A percentile compares a stretch with the other conserved stretches of the same genome.
phyloP scores from a whole-genome alignment of 2,888 invertebrate genomes.

The Hemithea aestivaria region DNA sequence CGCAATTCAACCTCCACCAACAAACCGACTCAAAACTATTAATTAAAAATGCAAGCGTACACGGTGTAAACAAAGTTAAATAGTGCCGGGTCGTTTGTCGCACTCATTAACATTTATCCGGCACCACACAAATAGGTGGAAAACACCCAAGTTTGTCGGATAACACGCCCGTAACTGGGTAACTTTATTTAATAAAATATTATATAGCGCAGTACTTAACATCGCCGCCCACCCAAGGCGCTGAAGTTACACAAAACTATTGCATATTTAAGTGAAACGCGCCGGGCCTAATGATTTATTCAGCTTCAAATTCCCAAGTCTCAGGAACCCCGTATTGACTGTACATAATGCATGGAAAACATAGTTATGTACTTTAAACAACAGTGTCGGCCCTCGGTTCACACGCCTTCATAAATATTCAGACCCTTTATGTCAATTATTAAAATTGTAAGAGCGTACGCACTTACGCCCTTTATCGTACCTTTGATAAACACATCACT shows the following conservation, averaged over 20 bases:
- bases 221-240: constrained; percentile 56
- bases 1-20: neutral
- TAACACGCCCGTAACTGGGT: constrained; percentile 48
- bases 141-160: constrained; percentile 56
- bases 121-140: constrained; percentile 48
- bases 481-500: constrained; percentile 2
- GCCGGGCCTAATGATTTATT: constrained; percentile 70
- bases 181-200: constrained; percentile 73
- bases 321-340: constrained; percentile 60
- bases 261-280: constrained; percentile 73
- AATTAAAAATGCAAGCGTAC: constrained; percentile 52
- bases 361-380: constrained; percentile 32
- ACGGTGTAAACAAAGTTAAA: constrained; percentile 46
- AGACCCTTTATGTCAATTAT: constrained; percentile 19
- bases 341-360: constrained; percentile 63
- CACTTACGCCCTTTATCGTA: constrained; percentile 11
- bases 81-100: constrained; percentile 42
- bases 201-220: constrained; percentile 60
- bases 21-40: constrained; percentile 17
- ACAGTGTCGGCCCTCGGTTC: constrained; percentile 18
- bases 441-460: constrained; percentile 16
- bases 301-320: constrained; percentile 66
- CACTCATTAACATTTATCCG: constrained; percentile 61
- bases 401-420: constrained; percentile 20
- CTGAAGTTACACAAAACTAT: constrained; percentile 73